Conservation (phyloP, 1,140 invertebrate genomes). For the Campoletis sonorensis region DNA sequence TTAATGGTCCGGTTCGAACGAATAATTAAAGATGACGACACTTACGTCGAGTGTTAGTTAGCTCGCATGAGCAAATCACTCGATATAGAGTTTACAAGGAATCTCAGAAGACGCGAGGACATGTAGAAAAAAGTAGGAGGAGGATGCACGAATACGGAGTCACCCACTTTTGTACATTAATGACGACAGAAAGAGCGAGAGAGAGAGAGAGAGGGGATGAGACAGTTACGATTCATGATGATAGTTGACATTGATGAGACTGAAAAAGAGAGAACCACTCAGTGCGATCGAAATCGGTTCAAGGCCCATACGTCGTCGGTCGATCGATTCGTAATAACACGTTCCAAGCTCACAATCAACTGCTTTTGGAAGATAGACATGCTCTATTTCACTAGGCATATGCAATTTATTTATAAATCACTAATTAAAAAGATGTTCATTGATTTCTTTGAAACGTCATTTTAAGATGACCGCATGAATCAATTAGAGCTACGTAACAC, state of each 20-base stretch:
- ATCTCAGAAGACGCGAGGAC: constrained; percentile 46
- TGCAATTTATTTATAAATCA: not conserved
- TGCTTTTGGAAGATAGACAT: constrained; percentile 5
- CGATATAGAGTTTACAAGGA: constrained; percentile 21
- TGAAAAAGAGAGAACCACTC: not conserved
- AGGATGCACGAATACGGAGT: constrained; percentile 53
- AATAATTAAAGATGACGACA: constrained; percentile 46
- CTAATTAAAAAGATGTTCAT: not conserved
- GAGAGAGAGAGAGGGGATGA: not conserved
- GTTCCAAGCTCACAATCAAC: not conserved
- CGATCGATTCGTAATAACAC: constrained; percentile 6
- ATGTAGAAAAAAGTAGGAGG: constrained; percentile 21
- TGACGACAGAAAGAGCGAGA: constrained; percentile 12
- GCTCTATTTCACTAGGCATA: not conserved
- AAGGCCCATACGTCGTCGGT: constrained; percentile 55
- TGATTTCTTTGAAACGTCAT: not conserved
- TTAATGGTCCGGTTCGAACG: not conserved
- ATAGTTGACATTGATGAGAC: not conserved
- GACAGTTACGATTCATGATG: not conserved
- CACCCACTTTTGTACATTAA: constrained; percentile 54
- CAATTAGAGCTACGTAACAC: not conserved
- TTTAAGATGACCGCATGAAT: not conserved
- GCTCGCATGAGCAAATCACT: constrained; percentile 29
- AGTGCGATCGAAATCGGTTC: constrained; percentile 63
- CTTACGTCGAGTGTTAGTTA: not conserved